Evolutionary conservation across 2,888 invertebrate species (phyloP).

Genomic region (Xestia xanthographa): DNA sequence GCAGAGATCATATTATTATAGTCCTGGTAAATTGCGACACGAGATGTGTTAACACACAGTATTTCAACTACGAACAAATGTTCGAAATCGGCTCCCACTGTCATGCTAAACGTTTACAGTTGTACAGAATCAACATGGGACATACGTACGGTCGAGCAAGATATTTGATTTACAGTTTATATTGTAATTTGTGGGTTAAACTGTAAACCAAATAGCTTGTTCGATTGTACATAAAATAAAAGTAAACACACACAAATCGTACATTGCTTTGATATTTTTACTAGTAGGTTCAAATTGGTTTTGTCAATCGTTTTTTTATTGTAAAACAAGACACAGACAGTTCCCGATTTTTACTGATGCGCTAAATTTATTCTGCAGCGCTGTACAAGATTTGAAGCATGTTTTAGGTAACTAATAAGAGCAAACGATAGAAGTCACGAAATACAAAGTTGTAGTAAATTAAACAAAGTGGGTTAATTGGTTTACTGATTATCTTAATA

Average conservation of each 20-base stretch:
- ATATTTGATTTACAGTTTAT: too few relatives aligned
- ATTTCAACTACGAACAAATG: not conserved
- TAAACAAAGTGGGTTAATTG: not conserved
- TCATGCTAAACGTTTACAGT: too few relatives aligned
- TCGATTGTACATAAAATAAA: not conserved
- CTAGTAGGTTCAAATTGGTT: not conserved
- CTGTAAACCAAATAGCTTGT: too few relatives aligned
- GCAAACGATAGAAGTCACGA: not conserved
- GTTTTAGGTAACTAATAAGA: not conserved
- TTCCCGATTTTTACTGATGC: not conserved
- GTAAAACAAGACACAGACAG: not conserved
- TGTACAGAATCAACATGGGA: too few relatives aligned
- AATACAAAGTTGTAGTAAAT: not conserved
- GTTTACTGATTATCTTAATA: not conserved
- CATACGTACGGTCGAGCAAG: too few relatives aligned
- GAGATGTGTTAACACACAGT: not conserved
- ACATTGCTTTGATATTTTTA: not conserved
- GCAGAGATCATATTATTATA: slow-evolving; percentile 28
- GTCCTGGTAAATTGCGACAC: slow-evolving; percentile 24
- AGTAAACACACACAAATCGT: not conserved
- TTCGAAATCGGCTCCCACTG: not conserved
- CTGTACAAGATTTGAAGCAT: not conserved
- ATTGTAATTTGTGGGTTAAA: too few relatives aligned
- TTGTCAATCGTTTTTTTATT: not conserved
- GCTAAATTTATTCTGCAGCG: not conserved